Evolutionary conservation across 2,888 invertebrate species (phyloP), one percentile per base, ranked within the genome.

Genomic region (Drosophila phalerata): DNA sequence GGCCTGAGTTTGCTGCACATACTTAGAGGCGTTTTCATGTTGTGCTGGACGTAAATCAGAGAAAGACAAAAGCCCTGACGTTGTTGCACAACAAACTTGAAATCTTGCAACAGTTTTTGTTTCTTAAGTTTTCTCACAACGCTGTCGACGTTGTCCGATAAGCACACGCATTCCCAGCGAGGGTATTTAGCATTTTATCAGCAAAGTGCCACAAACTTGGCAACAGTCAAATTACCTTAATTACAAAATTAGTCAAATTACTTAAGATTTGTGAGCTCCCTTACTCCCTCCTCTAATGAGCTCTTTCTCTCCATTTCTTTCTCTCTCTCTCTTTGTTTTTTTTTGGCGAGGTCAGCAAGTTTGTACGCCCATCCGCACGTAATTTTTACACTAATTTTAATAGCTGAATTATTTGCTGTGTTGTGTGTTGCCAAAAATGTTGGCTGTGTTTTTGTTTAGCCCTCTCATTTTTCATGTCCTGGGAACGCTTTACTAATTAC

Each of bases 181-280:
- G n/a, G 3, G 53, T 77, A 67, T 69, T 75, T 78, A 69, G 68
- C 75, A 81, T 80, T 70, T 80, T 80, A 81, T 80, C 82, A 79
- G 80, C 75, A 48, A 34, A 48, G 67, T 52, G 63, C 71, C 79
- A 70, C 75, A 68, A 75, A 71, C 64, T 71, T 48, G 71, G 57
- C 68, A 69, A 47, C 67, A 77, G 19, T 77, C 72, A 77, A 83
- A 78, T 83, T 76, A 84, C 71, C 81, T 81, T 81, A 84, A 81
- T 84, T 81, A 81, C 78, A 71, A 81, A 84, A 81, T 81, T 81
- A 81, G 81, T 84, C 78, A 76, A 81, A 81, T 81, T 81, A 80
- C 81, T 79, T 79, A 74, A 80, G 84, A 80, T 80, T 80, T 83
- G 70, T 70, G 65, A 25, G 34, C 19, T 15, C 1, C 38, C 34